A percentile compares a stretch with the other conserved stretches of the same genome.
phyloP scores from a whole-genome alignment of 2,888 invertebrate genomes.

The Lasioglossum villosulum region DNA sequence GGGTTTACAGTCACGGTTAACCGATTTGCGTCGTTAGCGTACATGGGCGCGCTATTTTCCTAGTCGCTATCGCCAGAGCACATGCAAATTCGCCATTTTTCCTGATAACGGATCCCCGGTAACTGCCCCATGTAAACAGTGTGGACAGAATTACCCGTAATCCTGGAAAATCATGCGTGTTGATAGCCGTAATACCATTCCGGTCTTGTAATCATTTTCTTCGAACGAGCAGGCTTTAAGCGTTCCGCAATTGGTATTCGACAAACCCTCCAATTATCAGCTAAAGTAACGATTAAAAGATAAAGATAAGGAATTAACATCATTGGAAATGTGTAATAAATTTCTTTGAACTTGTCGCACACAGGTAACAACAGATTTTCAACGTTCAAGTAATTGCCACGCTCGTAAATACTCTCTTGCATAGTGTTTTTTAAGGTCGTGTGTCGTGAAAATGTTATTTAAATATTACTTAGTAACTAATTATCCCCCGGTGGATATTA shows the following conservation, averaged over 20 bases:
- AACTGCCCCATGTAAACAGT: background rate
- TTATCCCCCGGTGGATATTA: background rate
- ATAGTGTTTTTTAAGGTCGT: background rate
- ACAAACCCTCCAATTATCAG: background rate
- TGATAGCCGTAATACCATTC: background rate
- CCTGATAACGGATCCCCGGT: background rate
- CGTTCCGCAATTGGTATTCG: background rate
- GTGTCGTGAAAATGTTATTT: background rate
- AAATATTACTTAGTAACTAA: background rate
- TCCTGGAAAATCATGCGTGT: background rate
- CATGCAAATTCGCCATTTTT: slow-evolving; percentile 2
- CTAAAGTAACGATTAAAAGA: background rate
- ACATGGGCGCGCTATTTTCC: background rate
- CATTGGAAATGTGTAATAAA: background rate
- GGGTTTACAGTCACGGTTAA: background rate
- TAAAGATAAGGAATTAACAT: background rate
- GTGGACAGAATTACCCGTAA: background rate
- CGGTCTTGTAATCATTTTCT: background rate
- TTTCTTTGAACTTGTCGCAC: background rate
- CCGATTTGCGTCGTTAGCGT: background rate
- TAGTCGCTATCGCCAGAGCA: background rate
- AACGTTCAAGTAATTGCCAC: background rate
- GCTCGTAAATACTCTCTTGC: background rate
- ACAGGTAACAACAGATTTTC: background rate
- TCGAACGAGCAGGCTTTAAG: background rate